Evolutionary conservation across 2,888 invertebrate genomes (phyloP), one percentile per base, ranked within the genome.

Genomic region (Hirtodrosophila cameraria): DNA sequence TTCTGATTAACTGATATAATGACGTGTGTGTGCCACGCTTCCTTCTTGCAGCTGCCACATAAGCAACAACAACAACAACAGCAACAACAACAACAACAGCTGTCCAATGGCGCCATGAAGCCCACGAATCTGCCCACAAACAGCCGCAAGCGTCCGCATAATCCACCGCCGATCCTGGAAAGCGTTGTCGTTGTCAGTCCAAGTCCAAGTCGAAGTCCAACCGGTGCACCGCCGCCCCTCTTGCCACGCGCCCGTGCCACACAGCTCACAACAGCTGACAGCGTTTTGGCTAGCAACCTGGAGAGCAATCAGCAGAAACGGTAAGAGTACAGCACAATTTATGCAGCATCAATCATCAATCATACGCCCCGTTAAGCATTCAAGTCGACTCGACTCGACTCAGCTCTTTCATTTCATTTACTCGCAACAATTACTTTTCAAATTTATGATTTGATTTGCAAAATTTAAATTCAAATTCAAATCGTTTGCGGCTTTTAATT

Each of bases 141-240:
- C 50, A 89, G 78, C 38, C 88, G 91, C 55, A 91, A 91, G 79
- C 89, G 91, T 38, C 82, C 90, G 31, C 91, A 91, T 65, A 88
- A 90, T 69, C 80, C 89, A 65, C 81, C 89, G 68, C 87, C 90
- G 57, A 90, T 90, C 61, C 79, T 85, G 63, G 90, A 90, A 67
- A 78, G 63, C 65, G 36, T 50, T 27, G 30, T 7, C 28, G 12
- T 6, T 33, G 28, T 50, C 18, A n/a, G n/a, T n/a, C n/a, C n/a
- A n/a, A n/a, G n/a, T n/a, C n/a, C n/a, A n/a, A n/a, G n/a, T n/a
- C n/a, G n/a, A n/a, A n/a, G n/a, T n/a, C n/a, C n/a, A n/a, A 45
- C 9, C 45, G 59, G 76, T 16, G 84, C 89, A 33, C 90, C 89
- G 31, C 91, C 91, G 28, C 91, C 91, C 3, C 61, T 91, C 28